Evolutionary conservation across 2,113 vertebrate species (phyloP).

Genomic region (Coptodon rendalli): DNA sequence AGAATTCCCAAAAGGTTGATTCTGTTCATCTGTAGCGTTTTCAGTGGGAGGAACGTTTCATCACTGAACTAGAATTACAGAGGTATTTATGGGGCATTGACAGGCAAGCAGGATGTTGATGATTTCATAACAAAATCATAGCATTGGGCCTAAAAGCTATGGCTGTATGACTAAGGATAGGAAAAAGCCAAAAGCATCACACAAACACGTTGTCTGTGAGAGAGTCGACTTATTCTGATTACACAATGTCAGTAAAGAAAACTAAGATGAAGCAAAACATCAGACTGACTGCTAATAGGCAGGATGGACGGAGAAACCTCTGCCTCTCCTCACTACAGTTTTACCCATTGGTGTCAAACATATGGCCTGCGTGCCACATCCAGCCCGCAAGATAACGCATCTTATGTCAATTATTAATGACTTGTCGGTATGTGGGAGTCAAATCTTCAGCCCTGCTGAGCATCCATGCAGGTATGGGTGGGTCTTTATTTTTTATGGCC

Average conservation of each 20-base stretch:
- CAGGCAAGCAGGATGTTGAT: background rate
- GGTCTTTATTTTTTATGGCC: background rate
- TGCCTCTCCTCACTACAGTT: background rate
- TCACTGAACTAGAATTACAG: background rate
- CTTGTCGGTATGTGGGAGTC: accelerated
- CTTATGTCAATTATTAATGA: background rate
- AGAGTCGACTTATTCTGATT: background rate
- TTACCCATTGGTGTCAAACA: background rate
- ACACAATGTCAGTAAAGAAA: background rate
- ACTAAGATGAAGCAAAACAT: background rate
- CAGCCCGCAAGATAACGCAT: background rate
- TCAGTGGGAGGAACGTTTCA: background rate
- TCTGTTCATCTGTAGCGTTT: accelerated
- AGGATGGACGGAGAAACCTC: background rate
- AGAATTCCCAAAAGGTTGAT: background rate
- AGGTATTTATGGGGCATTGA: background rate
- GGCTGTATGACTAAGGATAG: accelerated
- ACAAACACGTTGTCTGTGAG: background rate
- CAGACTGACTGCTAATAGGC: background rate
- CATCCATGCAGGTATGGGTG: background rate
- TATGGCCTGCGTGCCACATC: background rate
- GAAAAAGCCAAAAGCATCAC: background rate
- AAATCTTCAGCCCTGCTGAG: background rate
- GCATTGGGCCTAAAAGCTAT: background rate
- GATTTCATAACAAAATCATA: accelerated